Percentiles rank a stretch among this genome's conserved stretches.
Evolutionary conservation across 2,113 vertebrate species (phyloP).

Genomic region (Otus sunia): DNA sequence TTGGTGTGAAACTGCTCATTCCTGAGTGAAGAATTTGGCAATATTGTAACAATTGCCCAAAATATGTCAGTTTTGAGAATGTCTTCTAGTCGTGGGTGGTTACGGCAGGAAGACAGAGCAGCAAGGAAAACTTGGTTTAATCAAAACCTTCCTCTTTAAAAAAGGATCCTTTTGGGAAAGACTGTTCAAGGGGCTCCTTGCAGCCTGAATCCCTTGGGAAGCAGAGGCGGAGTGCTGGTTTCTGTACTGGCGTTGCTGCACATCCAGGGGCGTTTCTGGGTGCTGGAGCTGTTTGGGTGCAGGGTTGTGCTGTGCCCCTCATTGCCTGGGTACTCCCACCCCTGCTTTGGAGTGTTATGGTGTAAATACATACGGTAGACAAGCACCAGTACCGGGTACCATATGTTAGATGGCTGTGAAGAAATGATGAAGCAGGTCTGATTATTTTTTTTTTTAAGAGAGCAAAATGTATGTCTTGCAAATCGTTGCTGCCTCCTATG

Average conservation of each 20-base stretch:
- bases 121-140: background rate
- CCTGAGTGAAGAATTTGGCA: fast-evolving
- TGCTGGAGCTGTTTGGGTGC: fast-evolving
- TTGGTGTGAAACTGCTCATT: fast-evolving
- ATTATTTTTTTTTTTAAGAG: too few relatives aligned
- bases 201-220: background rate
- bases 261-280: fast-evolving
- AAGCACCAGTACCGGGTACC: fast-evolving
- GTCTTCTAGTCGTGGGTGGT: background rate
- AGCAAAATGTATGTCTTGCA: fast-evolving
- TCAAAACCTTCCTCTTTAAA: background rate
- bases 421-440: background rate
- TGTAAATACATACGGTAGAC: fast-evolving
- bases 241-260: fast-evolving
- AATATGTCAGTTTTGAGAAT: fast-evolving
- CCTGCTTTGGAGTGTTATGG: fast-evolving
- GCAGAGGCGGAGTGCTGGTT: fast-evolving
- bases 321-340: fast-evolving
- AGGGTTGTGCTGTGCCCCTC: background rate
- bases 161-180: background rate
- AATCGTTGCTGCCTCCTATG: background rate
- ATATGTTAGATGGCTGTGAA: fast-evolving
- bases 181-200: fast-evolving
- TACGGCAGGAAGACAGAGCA: background rate
- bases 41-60: fast-evolving